Conservation (phyloP, 1,140 invertebrate genomes). For the Heliconius nattereri region DNA sequence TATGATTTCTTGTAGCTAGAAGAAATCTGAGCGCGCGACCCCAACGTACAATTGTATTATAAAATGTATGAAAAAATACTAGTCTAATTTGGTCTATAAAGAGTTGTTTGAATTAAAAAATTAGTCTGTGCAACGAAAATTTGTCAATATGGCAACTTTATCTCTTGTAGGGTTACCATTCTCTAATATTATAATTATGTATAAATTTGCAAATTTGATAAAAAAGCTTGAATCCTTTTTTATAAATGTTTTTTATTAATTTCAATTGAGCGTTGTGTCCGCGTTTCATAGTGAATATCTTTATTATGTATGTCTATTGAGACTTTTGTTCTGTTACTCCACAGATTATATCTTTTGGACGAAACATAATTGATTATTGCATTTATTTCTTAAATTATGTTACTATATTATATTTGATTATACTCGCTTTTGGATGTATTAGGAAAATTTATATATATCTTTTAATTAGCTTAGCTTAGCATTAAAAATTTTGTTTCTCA, state of each 20-base stretch:
- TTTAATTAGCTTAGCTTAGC: not conserved
- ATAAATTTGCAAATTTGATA: not conserved
- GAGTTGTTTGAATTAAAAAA: not conserved
- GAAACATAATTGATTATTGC: not conserved
- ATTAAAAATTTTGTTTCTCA: not conserved
- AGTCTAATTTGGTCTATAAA: not conserved
- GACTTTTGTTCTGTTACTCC: not conserved
- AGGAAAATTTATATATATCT: not conserved
- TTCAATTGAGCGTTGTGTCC: constrained; percentile 9
- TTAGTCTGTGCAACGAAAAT: not conserved
- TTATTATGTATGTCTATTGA: not conserved
- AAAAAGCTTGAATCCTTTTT: not conserved
- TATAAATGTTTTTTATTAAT: not conserved
- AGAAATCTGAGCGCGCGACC: constrained; percentile 21
- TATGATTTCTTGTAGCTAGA: constrained; percentile 20
- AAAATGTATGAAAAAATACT: not conserved
- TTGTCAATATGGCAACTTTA: not conserved
- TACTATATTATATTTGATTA: not conserved
- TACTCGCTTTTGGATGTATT: not conserved
- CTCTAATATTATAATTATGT: not conserved
- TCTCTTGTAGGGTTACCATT: constrained; percentile 1
- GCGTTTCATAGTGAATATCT: constrained; percentile 7
- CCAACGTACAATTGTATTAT: constrained; percentile 20
- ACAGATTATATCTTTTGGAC: not conserved
- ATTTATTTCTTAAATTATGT: not conserved